Evolutionary conservation across 1,140 invertebrate species (phyloP).

Genomic region (Pseudomyrmex concolor): DNA sequence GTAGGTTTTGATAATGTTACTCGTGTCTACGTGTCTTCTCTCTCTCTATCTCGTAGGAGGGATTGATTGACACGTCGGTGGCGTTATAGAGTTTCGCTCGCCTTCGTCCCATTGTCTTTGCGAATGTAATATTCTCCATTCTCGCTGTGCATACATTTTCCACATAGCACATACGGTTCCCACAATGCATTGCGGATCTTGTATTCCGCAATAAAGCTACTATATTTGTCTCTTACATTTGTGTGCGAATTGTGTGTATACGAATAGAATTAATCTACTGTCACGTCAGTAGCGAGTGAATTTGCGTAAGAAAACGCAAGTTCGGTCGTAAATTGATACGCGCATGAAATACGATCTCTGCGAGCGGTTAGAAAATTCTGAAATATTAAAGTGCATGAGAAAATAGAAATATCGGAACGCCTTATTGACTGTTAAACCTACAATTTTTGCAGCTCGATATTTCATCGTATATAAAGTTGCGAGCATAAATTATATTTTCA

Average conservation of each 20-base stretch:
- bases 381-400: not conserved
- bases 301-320: conserved; percentile 4
- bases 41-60: not conserved
- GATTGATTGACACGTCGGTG: conserved; percentile 50
- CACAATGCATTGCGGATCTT: conserved; percentile 34
- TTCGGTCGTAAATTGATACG: too few relatives aligned
- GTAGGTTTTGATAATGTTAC: conserved; percentile 40
- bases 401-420: not conserved
- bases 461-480: not conserved
- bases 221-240: conserved; percentile 26
- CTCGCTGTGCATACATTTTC: conserved; percentile 37
- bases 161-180: conserved; percentile 7
- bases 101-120: conserved; percentile 41
- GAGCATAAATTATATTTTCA: not conserved
- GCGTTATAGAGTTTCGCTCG: conserved; percentile 30
- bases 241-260: conserved; percentile 16
- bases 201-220: conserved; percentile 15
- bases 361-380: not conserved
- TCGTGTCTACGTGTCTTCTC: not conserved
- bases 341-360: too few relatives aligned
- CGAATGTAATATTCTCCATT: conserved; percentile 42
- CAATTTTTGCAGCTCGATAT: not conserved
- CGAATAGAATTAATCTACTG: conserved; percentile 8
- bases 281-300: conserved; percentile 5
- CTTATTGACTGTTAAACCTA: not conserved